Evolutionary conservation across 2,113 vertebrate genomes (phyloP).

Genomic region (Pluvianellus socialis): DNA sequence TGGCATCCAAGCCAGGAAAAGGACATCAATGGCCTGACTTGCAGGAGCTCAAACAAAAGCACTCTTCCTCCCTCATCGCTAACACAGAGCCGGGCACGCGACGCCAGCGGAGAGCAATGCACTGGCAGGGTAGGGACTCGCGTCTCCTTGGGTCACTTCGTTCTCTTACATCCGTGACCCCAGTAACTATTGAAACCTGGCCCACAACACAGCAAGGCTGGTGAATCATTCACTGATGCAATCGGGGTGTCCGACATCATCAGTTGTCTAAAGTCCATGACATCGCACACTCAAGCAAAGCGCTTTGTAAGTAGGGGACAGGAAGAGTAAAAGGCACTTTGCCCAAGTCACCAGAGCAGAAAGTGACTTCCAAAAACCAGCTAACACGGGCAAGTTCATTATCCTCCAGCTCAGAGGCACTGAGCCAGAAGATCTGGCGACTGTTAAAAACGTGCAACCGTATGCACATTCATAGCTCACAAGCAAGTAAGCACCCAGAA

Average conservation of each 20-base stretch:
- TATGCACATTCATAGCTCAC: background rate
- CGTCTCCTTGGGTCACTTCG: background rate
- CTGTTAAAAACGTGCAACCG: background rate
- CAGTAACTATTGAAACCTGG: background rate
- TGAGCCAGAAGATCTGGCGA: background rate
- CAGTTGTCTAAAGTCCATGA: background rate
- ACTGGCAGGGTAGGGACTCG: background rate
- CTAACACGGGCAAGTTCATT: background rate
- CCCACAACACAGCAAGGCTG: background rate
- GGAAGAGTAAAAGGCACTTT: background rate
- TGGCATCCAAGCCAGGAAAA: background rate
- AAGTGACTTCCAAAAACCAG: conserved; percentile 10
- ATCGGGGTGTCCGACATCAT: accelerated
- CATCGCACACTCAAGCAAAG: background rate
- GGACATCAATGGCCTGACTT: accelerated
- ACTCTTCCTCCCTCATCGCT: background rate
- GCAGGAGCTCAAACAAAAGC: accelerated
- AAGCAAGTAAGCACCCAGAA: background rate
- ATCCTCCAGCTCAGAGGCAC: background rate
- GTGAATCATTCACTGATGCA: accelerated
- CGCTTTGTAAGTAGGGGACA: background rate
- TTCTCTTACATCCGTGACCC: background rate
- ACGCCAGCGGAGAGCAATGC: background rate
- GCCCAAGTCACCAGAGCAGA: background rate
- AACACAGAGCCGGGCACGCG: background rate